phyloP scores from a whole-genome alignment of 2,113 vertebrate genomes.

The Chloropsis hardwickii region DNA sequence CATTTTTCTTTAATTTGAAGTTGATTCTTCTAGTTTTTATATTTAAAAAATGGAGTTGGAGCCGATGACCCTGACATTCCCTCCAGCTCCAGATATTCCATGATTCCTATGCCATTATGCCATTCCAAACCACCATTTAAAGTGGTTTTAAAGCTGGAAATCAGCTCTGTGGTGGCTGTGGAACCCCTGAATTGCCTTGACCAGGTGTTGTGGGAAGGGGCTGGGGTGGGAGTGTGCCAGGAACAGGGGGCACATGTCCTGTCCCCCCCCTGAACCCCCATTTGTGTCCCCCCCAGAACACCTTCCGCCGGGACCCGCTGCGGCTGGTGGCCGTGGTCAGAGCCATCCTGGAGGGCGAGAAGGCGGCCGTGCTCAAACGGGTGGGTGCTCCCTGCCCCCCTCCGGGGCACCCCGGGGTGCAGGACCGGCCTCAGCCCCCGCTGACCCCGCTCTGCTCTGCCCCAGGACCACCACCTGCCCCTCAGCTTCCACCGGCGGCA shows the following conservation, averaged over 20 bases:
- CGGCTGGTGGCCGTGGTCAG: constrained; percentile 64
- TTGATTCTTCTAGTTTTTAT: neutral
- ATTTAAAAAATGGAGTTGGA: neutral
- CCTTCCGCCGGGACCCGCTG: constrained; percentile 69
- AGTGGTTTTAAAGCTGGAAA: neutral
- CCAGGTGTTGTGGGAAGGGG: neutral
- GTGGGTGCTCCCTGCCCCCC: constrained; percentile 41
- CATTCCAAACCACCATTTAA: neutral
- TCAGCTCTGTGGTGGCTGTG: neutral
- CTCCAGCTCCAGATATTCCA: neutral
- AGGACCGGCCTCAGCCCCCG: rapidly evolving
- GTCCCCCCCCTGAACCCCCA: neutral
- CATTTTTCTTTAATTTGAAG: neutral
- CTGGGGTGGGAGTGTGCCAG: neutral
- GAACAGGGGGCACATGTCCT: rapidly evolving
- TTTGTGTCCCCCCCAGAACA: constrained; percentile 9
- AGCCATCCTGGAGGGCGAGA: constrained; percentile 73
- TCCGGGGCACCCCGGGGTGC: rapidly evolving
- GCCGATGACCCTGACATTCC: neutral
- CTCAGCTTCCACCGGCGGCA: constrained; percentile 70
- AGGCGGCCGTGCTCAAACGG: constrained; percentile 69
- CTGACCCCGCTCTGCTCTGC: neutral
- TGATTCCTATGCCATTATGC: neutral
- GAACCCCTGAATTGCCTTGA: neutral
- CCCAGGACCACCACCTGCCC: constrained; percentile 63